Base-by-base conservation (phyloP, 2,797 vertebrate genomes). In the Ptychobarbus kaznakovi region DNA sequence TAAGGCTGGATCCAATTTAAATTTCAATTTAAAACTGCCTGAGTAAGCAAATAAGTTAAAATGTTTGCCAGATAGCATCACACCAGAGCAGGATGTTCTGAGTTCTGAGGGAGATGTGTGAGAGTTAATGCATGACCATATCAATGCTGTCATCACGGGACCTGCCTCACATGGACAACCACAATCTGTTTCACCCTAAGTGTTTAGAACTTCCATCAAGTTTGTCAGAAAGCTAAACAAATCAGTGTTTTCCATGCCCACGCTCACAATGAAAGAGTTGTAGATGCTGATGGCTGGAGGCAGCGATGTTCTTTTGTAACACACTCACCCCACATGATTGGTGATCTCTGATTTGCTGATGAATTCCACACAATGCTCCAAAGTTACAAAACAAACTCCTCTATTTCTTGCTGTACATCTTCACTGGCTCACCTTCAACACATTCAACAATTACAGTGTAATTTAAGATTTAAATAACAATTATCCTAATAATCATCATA, bases 301-400 rank as follows among this genome's bases (percentile, higher is more conserved):
- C 51, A 46, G 69, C 51, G n/a, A 40, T 61, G 40, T 61, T 69
- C 68, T 61, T 25, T 28, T 79, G 53, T 77, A 10, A n/a, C 75
- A 77, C 75, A 42, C 11, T 61, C 35, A 56, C 53, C 32, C 44
- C 11, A n/a, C 35, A 58, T 40, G 10, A 12, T 35, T 53, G 49
- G 16, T 12, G 10, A 32, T 35, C 16, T 75, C 18, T 53, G 46
- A 75, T 75, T 38, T 77, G 12, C 53, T 11, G 51, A 58, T 40
- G 73, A 53, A 35, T 53, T 18, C 9, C 28, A 53, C 46, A 75
- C 28, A 12, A 25, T 8, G 32, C 25, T 74, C 16, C 4, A 32
- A 75, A 58, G 32, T n/a, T 25, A n/a, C 6, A 25, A 10, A 66
- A 66, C 28, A 32, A 35, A 8, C 18, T 53, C 3, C 15, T 75